A percentile compares a stretch with the other conserved stretches of the same genome.
Evolutionary conservation across 37 sponge, comb jelly and placozoan genomes (phyloP).

Genomic region (Tethya wilhelma): DNA sequence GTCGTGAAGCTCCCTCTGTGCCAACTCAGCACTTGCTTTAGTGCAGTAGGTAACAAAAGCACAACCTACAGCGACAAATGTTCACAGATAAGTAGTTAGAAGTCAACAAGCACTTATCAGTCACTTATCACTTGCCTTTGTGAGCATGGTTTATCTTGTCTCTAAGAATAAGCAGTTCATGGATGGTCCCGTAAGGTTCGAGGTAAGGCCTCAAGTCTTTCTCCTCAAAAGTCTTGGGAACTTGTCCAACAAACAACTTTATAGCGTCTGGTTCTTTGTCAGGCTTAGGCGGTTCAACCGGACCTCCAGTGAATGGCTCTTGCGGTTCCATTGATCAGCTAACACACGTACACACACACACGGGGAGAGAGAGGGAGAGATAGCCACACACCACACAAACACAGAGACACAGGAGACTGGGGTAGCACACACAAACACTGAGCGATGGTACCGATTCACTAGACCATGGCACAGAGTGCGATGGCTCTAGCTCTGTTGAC

Average conservation of each 20-base stretch:
- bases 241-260: conserved; percentile 97
- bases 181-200: conserved; percentile 82
- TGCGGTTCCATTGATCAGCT: too few species aligned
- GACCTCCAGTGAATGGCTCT: too few species aligned
- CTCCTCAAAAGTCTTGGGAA: conserved; percentile 84
- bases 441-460: too few species aligned
- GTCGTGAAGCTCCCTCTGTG: conserved; percentile 88
- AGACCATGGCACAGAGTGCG: too few species aligned
- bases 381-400: too few species aligned
- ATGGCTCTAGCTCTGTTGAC: too few species aligned
- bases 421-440: too few species aligned
- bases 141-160: conserved; percentile 72
- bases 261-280: conserved; percentile 82
- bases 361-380: too few species aligned
- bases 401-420: too few species aligned
- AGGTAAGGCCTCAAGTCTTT: conserved; percentile 83
- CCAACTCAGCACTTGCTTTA: conserved; percentile 78
- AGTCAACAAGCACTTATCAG: not conserved
- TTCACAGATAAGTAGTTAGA: not conserved
- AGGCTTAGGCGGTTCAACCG: conserved; percentile 30
- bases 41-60: conserved; percentile 95
- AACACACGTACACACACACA: too few species aligned
- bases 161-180: conserved; percentile 72
- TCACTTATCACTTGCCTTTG: conserved; percentile 68
- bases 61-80: conserved; percentile 76